phyloP scores from a whole-genome alignment of 2,888 invertebrate genomes.

The Leucophora obtusa region DNA sequence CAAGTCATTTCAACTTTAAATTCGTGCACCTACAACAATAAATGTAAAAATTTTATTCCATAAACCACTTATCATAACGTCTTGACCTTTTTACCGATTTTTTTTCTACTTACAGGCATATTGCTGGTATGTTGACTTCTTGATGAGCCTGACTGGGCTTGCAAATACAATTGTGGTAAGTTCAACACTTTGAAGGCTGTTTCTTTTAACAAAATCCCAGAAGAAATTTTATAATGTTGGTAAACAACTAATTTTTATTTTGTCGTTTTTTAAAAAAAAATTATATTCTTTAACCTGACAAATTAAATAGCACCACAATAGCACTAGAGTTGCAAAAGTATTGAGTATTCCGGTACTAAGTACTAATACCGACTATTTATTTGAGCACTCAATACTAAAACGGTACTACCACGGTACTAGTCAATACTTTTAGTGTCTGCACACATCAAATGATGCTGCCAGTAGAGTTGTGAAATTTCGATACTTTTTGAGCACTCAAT shows the following conservation, averaged over 20 bases:
- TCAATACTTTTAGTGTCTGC: no score
- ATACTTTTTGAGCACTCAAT: no score
- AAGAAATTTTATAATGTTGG: constrained; percentile 5
- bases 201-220: constrained; percentile 29
- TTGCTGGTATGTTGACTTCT: constrained; percentile 68
- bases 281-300: no score
- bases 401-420: no score
- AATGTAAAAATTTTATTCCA: constrained; percentile 28
- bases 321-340: no score
- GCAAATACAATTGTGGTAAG: constrained; percentile 72
- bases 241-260: constrained; percentile 18
- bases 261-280: background rate
- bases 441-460: no score
- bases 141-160: constrained; percentile 67
- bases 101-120: constrained; percentile 70
- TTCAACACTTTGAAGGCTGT: constrained; percentile 72
- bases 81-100: constrained; percentile 35
- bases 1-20: constrained; percentile 97
- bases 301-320: no score
- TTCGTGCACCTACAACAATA: constrained; percentile 82
- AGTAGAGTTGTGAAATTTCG: no score
- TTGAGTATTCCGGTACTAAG: no score
- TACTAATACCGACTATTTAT: no score
- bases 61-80: constrained; percentile 14
- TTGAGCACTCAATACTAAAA: no score